Base-by-base conservation (phyloP, 2,797 vertebrate species). In the Pantherophis vulpinus region DNA sequence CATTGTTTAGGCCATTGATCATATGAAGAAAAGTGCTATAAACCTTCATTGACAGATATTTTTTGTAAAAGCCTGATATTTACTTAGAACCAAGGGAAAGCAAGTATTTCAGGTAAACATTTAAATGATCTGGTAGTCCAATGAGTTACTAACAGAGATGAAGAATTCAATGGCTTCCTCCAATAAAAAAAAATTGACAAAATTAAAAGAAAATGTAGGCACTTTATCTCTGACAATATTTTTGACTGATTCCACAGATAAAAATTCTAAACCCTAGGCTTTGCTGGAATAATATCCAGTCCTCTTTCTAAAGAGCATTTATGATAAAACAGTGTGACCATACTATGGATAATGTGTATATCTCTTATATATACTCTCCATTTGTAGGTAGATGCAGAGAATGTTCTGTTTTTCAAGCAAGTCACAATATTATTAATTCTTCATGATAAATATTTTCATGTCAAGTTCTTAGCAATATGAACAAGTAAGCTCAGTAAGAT, bases 371-470 rank as follows among this genome's bases (percentile, higher is more conserved):
- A 14, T 66, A 13, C 60, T 9, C 16, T 87, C 16, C 10, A 66
- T 87, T 29, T 79, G 18, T 66, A 79, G 51, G n/a, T 20, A 61
- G 27, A 61, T 32, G 42, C 16, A 14, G 12, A 63, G 18, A 29
- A 91, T 13, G 18, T 63, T 91, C 86, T 55, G 42, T 47, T 29
- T 61, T 23, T 27, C 32, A 79, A 42, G 88, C 42, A 83, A 55
- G 70, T 93, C 87, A 18, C n/a, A 27, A 79, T 79, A 42, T 42
- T 79, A 79, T 42, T 79, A 10, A 20, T 79, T 16, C n/a, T 32
- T 79, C 87, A 61, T 89, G 47, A 91, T 42, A 86, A 91, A 89
- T 91, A 89, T 86, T 89, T 91, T 70, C 25, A 51, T 56, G 70
- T 47, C 87, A 91, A 66, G 32, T 27, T 25, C n/a, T 74, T 87